Conservation (phyloP, 53 echinoderm and acorn worm species). For the Echinarachnius parma region DNA sequence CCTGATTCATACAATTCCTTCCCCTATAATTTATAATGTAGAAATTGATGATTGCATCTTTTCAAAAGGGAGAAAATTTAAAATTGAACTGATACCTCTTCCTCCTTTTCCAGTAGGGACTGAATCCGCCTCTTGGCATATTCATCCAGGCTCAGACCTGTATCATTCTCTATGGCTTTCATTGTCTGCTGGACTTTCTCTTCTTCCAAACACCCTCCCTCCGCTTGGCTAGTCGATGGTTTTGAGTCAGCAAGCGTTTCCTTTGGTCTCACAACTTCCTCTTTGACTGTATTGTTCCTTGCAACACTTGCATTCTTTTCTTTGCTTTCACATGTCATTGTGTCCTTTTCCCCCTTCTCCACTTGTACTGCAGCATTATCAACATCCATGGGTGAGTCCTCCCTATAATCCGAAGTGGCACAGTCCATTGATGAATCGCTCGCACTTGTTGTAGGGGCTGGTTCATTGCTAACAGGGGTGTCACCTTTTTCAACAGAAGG, state of each 20-base stretch:
- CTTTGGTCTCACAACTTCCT: slow-evolving; percentile 11
- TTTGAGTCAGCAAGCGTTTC: background rate
- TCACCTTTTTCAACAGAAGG: background rate
- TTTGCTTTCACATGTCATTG: background rate
- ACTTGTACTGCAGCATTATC: background rate
- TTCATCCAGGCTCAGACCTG: slow-evolving; percentile 22
- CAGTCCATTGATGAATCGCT: slow-evolving; percentile 19
- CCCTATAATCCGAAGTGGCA: slow-evolving; percentile 22
- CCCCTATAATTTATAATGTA: too few species aligned
- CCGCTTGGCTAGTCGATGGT: slow-evolving; percentile 29
- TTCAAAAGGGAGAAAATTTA: too few species aligned
- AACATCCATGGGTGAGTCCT: slow-evolving; percentile 18
- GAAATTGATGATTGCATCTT: too few species aligned
- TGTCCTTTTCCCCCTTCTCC: background rate
- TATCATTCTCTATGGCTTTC: slow-evolving; percentile 8
- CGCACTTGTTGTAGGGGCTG: background rate
- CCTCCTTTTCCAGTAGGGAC: slow-evolving; percentile 36
- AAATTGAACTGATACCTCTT: too few species aligned
- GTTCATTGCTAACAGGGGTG: slow-evolving; percentile 1
- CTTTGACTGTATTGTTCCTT: background rate
- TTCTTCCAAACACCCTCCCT: background rate
- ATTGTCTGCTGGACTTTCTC: slow-evolving; percentile 10
- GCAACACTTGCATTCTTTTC: background rate
- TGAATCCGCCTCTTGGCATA: slow-evolving; percentile 35
- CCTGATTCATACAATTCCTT: too few species aligned